Evolutionary conservation across 2,113 vertebrate genomes (phyloP).

Genomic region (Catharus bicknelli): DNA sequence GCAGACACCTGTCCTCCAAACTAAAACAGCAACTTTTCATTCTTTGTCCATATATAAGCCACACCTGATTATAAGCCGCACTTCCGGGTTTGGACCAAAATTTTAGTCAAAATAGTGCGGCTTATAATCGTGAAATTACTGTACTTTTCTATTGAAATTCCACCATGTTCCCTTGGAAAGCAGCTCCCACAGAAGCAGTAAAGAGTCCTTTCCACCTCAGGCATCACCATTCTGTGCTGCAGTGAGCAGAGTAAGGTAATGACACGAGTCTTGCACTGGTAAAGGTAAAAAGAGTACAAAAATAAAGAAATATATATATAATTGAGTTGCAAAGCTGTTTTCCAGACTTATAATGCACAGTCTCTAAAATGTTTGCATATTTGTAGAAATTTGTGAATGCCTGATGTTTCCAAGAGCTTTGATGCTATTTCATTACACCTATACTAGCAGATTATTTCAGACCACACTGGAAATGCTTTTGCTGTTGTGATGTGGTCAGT

Average conservation of each 20-base stretch:
- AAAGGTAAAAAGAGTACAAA: background rate
- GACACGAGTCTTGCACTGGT: background rate
- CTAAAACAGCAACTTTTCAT: too few relatives aligned
- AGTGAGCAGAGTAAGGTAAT: accelerated
- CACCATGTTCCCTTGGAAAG: background rate
- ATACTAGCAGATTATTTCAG: background rate
- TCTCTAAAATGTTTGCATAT: background rate
- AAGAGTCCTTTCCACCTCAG: background rate
- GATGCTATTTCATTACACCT: background rate
- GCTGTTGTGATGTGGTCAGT: background rate
- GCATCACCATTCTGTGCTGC: background rate
- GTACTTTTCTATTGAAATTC: background rate
- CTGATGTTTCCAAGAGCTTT: background rate
- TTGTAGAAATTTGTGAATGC: background rate
- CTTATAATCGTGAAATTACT: too few relatives aligned
- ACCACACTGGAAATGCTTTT: background rate
- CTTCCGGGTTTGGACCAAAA: too few relatives aligned
- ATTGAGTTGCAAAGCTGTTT: background rate
- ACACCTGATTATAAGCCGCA: too few relatives aligned
- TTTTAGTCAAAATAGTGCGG: too few relatives aligned
- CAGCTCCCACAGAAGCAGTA: background rate
- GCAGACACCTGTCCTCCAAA: too few relatives aligned
- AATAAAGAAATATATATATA: background rate
- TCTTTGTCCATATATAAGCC: too few relatives aligned
- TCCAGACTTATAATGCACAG: background rate